Base-by-base conservation (phyloP, 2,888 invertebrate genomes). In the Drosophila hamatofila region DNA sequence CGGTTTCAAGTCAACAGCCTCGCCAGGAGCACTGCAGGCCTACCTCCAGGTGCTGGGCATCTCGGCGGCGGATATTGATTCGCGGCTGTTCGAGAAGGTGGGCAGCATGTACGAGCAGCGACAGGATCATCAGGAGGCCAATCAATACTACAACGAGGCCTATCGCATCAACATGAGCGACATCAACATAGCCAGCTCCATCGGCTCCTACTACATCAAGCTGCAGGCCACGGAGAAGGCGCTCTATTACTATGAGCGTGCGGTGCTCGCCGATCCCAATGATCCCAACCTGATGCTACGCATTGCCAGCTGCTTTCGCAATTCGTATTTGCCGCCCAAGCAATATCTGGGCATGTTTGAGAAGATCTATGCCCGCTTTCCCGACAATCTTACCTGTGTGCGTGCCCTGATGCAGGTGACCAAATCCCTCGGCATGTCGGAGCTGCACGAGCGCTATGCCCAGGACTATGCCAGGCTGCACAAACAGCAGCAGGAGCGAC, bases 321-420 rank as follows among this genome's bases (percentile, higher is more conserved):
- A 97, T 80, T 96, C 96, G 63, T 97, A 97, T 33, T 68, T 92
- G 75, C 96, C 94, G 65, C 92, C 94, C 59, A 94, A 94, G 74
- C 93, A 93, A 75, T 93, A 93, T 73, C 70, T 93, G 64, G 90
- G 90, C 52, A 89, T 93, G 80, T 93, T 93, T 57, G 92, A 93
- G 70, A 91, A 92, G 54, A 93, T 99, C 88, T 97, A 98, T 91
- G 94, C 95, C 23, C 95, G 96, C 80, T 99, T 99, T 92, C 99
- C 99, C 0, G 98, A 99, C 74, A 98, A 99, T 92, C 95, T 97
- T 1, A 98, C 98, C 91, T 99, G 99, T 95, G 93, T 99, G 96
- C 96, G 92, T 92, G 95, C 93, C 0, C 65, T 93, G 16, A 90
- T 93, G 64, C 92, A 93, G 74, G 91, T 91, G 3, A 92, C 93